These are phyloP conservation scores for Arctia plantaginis DNA, from an alignment of 2,888 invertebrate genomes.

Conservation along the genomic window DNA sequence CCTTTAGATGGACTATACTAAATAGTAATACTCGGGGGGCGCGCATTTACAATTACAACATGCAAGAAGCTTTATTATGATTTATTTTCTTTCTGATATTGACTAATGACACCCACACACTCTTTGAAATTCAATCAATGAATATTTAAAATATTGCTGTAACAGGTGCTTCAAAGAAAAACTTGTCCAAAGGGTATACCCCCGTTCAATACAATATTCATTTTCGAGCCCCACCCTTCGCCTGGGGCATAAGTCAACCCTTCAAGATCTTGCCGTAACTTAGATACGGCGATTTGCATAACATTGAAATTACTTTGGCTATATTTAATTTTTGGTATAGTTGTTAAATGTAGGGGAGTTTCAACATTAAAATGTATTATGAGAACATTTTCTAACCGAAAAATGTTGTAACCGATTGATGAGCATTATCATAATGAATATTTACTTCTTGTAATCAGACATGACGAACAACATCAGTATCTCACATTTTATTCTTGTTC, in stretches of 20 bases:
- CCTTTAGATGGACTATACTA: too few species aligned
- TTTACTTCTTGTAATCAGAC: background rate
- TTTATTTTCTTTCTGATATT: background rate
- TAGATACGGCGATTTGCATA: conserved; percentile 56
- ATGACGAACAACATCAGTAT: background rate
- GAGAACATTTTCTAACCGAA: background rate
- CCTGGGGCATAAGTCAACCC: conserved; percentile 40
- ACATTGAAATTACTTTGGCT: conserved; percentile 35
- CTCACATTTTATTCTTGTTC: too few species aligned
- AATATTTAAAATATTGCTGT: conserved; percentile 43
- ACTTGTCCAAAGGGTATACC: conserved; percentile 54
- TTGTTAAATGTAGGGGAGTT: conserved; percentile 9
- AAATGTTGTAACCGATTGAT: background rate
- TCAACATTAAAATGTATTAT: background rate
- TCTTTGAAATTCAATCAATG: conserved; percentile 11
- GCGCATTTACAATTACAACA: too few species aligned
- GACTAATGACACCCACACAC: background rate
- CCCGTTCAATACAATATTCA: conserved; percentile 55
- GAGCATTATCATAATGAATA: background rate
- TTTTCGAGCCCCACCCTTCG: conserved; percentile 27
- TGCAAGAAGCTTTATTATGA: background rate
- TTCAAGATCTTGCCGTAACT: conserved; percentile 48
- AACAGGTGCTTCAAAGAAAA: conserved; percentile 58
- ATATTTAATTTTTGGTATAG: conserved; percentile 19
- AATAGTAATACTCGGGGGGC: too few species aligned